phyloP scores from a whole-genome alignment of 2,888 invertebrate species.

The Ochropleura plecta region DNA sequence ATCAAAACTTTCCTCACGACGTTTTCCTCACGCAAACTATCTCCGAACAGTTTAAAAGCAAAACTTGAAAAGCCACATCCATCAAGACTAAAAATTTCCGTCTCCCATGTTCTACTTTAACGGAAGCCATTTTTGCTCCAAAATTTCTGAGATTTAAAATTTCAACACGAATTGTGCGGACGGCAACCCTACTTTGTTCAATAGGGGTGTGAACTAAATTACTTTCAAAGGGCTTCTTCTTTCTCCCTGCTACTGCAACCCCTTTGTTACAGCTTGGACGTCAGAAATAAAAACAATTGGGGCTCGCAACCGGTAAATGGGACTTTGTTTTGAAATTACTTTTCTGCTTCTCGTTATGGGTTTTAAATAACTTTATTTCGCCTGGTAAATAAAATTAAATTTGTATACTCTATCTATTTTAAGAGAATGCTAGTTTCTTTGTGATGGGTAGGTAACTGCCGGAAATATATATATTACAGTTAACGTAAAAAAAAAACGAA shows the following conservation, averaged over 20 bases:
- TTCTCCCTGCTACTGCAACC: conserved; percentile 42
- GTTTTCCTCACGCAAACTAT: not conserved
- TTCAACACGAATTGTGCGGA: conserved; percentile 17
- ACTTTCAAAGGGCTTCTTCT: conserved; percentile 50
- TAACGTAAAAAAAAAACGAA: too few species aligned
- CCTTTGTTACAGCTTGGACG: conserved; percentile 43
- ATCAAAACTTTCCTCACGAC: too few species aligned
- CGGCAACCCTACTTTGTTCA: conserved; percentile 45
- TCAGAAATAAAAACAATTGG: conserved; percentile 54
- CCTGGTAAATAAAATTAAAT: not conserved
- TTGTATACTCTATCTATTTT: too few species aligned
- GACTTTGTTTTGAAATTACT: conserved; percentile 45
- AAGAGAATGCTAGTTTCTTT: conserved; percentile 1
- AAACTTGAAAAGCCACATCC: not conserved
- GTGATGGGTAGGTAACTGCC: not conserved
- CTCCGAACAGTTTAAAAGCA: not conserved
- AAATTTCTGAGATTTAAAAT: conserved; percentile 36
- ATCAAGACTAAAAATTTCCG: not conserved
- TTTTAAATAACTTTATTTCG: conserved; percentile 41
- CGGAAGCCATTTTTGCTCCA: conserved; percentile 5
- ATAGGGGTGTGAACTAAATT: conserved; percentile 44
- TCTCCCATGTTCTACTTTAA: not conserved
- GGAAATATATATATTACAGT: conserved; percentile 15
- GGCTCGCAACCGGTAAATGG: conserved; percentile 33
- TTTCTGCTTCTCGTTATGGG: conserved; percentile 24